A percentile compares a stretch with the other conserved stretches of the same genome.
Evolutionary conservation across 2,113 vertebrate genomes (phyloP).

Genomic region (Gracilinanus agilis): DNA sequence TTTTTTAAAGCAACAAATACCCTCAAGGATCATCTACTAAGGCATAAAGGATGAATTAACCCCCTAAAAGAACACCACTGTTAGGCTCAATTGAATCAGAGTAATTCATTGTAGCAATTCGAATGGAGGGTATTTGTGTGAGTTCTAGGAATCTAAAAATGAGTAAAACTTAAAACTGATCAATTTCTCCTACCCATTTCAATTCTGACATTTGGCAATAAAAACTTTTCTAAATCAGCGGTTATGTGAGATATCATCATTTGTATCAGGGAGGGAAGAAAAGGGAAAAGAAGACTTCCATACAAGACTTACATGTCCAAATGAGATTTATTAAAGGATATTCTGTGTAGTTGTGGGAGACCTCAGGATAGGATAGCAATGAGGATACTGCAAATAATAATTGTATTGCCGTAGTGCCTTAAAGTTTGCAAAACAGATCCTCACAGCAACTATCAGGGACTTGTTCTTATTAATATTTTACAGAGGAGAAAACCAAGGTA

Average conservation of each 20-base stretch:
- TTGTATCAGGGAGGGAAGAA: background rate
- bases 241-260: background rate
- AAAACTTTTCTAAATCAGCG: background rate
- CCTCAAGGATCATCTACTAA: background rate
- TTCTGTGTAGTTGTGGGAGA: too few species aligned
- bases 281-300: background rate
- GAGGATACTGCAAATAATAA: too few species aligned
- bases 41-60: background rate
- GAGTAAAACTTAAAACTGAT: background rate
- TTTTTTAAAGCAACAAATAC: background rate
- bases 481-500: too few species aligned
- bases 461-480: too few species aligned
- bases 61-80: background rate
- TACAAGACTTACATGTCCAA: too few species aligned
- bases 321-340: too few species aligned
- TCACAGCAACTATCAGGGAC: too few species aligned
- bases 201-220: background rate
- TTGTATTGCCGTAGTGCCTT: too few species aligned
- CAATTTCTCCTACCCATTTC: background rate
- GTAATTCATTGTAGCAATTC: background rate
- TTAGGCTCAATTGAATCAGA: background rate
- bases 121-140: background rate
- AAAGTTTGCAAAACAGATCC: too few species aligned
- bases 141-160: background rate
- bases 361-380: too few species aligned